A percentile compares a stretch with the other conserved stretches of the same genome.
These are phyloP conservation scores for Caranx melampygus DNA, from an alignment of 2,113 vertebrate species.

Conservation along the genomic window DNA sequence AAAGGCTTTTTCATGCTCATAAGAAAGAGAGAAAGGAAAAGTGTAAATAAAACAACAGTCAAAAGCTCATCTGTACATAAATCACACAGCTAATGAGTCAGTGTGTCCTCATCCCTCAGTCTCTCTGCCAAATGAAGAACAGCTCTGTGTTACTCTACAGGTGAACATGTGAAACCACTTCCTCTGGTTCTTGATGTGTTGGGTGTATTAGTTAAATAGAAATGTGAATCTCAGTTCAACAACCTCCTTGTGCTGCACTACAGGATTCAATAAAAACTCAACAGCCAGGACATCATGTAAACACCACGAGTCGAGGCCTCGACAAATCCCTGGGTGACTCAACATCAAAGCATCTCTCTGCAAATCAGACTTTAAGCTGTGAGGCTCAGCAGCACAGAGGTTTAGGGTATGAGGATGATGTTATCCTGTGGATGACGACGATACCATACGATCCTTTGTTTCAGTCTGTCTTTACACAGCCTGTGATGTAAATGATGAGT, in stretches of 20 bases:
- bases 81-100: no score
- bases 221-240: conserved; percentile 14
- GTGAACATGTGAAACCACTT: neutral
- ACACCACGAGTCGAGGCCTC: conserved; percentile 29
- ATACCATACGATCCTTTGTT: conserved; percentile 13
- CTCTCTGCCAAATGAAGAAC: no score
- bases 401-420: neutral
- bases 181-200: neutral
- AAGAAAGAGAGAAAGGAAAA: neutral
- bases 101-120: no score
- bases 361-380: conserved; percentile 29
- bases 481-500: neutral
- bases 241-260: conserved; percentile 26
- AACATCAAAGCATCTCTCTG: conserved; percentile 46
- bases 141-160: neutral
- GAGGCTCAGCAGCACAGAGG: conserved; percentile 21
- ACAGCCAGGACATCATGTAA: conserved; percentile 57
- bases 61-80: no score
- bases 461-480: neutral
- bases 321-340: conserved; percentile 48
- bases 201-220: neutral
- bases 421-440: conserved; percentile 2
- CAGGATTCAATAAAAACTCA: conserved; percentile 50
- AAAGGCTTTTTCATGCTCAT: neutral
- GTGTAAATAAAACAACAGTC: no score